Conservation (phyloP, 2,888 invertebrate species). For the Chromoteleia sp. region DNA sequence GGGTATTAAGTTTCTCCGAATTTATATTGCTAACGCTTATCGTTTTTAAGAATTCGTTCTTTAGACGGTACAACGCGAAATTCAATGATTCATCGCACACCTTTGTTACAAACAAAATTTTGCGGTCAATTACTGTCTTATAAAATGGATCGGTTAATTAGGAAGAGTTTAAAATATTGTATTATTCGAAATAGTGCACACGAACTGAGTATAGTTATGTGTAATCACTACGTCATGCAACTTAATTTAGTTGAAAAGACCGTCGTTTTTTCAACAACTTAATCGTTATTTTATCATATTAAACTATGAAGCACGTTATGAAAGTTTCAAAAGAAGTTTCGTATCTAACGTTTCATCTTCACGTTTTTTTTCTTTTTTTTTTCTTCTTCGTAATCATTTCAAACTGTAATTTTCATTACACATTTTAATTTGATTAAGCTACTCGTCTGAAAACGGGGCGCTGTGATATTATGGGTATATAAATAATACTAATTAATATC, state of each 20-base stretch:
- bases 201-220: slow-evolving; percentile 5
- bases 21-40: slow-evolving; percentile 7
- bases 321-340: slow-evolving; percentile 39
- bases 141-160: no score
- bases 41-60: slow-evolving; percentile 1
- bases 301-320: slow-evolving; percentile 41
- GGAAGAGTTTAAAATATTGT: neutral
- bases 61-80: no score
- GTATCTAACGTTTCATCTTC: slow-evolving; percentile 43
- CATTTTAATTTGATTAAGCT: slow-evolving; percentile 27
- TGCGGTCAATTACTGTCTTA: no score
- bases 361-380: no score
- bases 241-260: slow-evolving; percentile 31
- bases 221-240: slow-evolving; percentile 49
- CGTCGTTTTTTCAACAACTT: slow-evolving; percentile 39
- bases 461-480: neutral
- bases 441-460: no score
- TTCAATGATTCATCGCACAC: no score
- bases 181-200: slow-evolving; percentile 18
- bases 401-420: slow-evolving; percentile 39
- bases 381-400: slow-evolving; percentile 7
- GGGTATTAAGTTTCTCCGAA: neutral
- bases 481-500: slow-evolving; percentile 6
- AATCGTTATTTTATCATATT: slow-evolving; percentile 55
- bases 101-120: no score